Base-by-base conservation (phyloP, 2,888 invertebrate species). In the Tillus elongatus region DNA sequence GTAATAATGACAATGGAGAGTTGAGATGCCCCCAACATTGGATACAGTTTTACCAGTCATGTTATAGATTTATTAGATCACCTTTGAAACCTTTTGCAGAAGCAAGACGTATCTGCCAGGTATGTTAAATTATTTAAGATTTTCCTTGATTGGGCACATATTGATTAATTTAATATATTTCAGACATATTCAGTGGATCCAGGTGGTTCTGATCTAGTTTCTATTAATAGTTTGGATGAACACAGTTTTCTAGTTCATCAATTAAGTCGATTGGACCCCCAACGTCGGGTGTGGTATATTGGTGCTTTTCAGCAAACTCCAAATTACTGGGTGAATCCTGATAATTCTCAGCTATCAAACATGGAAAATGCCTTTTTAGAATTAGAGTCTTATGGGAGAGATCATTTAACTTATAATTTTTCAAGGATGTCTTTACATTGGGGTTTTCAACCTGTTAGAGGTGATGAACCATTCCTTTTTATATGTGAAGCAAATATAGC, bases 1-100 rank as follows among this genome's bases (percentile, higher is more conserved):
- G 43, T 30, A 53, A 54, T 47, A 54, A 60, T 35, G 60, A 53
- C 13, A 54, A n/a, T 19, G 6, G n/a, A n/a, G 24, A 65, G 37
- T 45, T 63, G 29, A 53, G 69, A 55, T 95, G 95, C 64, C 93
- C 92, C 0, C 79, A 82, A 35, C 76, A 88, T 60, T 95, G 95
- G 95, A 66, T 82, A n/a, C 75, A 77, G 15, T 86, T 74, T 57
- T 75, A 80, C 45, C 79, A 82, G 42, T 79, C 82, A 0, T 96
- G 95, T 63, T 93, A 90, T 61, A 78, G 87, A 34, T 95, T 93
- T 56, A 85, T 88, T 2, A 84, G 87, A 54, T 90, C 89, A 3
- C 92, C 92, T 1, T 74, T 79, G 50, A 82, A 80, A 37, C 78
- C 77, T 28, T 77, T 82, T 56, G 79, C 77, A 50, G 90, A 90